Evolutionary conservation across 2,888 invertebrate genomes (phyloP), one percentile per base, ranked within the genome.

Genomic region (Synanthedon formicaeformis): DNA sequence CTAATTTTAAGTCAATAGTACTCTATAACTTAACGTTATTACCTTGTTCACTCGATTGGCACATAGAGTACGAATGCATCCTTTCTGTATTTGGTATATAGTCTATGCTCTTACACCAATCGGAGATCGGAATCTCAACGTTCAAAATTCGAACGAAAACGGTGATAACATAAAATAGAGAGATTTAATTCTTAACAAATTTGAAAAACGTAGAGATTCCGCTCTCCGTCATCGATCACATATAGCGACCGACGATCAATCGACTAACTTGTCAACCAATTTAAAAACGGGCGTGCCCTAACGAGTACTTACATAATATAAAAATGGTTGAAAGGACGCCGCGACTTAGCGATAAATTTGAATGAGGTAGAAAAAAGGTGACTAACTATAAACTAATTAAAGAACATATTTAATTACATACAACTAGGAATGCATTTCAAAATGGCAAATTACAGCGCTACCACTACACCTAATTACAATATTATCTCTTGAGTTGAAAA

Each of bases 331-430:
- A 73, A 71, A 73, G 78, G 75, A 73, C 75, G 78, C 77, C 71
- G 68, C 78, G 80, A 83, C 84, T 82, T 81, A 84, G 80, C 72
- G 78, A 79, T 73, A 79, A 71, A 67, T 75, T 77, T 78, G 76
- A 81, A 79, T 86, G 86, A 86, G 86, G 86, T 86, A 86, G 86
- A 85, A 85, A 81, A 76, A 75, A 83, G 80, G 82, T 71, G 72
- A 61, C 78, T 72, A 69, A 80, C 81, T 78, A 81, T 79, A 80
- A 77, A 73, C 77, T 81, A 78, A 74, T 60, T 70, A 73, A 78
- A 76, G 79, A 74, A n/a, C n/a, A 80, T 73, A 81, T 78, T 79
- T 73, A 81, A 72, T 83, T 34, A 80, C 73, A 81, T 78, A 80
- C 73, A 81, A 72, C 84, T 83, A 84, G 85, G 83, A 85, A 86